Percentiles rank a stretch among this genome's conserved stretches.
phyloP scores from a whole-genome alignment of 2,888 invertebrate species.

The Agrochola circellaris region DNA sequence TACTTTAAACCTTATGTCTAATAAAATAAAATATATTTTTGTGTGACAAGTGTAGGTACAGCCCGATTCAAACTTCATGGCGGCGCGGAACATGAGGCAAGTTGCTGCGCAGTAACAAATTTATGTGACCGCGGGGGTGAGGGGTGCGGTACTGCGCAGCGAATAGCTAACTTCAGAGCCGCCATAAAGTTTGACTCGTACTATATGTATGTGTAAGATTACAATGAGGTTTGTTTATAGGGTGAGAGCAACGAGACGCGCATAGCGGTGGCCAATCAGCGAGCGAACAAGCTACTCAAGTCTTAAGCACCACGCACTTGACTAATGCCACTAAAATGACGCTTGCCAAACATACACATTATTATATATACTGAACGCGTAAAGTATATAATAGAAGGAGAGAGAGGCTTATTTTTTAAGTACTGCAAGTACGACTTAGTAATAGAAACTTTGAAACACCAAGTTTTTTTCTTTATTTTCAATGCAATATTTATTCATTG shows the following conservation, averaged over 20 bases:
- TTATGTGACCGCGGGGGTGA: too few species aligned
- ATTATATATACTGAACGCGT: background rate
- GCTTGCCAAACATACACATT: conserved; percentile 42
- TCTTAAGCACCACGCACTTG: conserved; percentile 82
- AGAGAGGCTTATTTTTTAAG: background rate
- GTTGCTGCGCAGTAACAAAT: too few species aligned
- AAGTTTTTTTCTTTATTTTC: background rate
- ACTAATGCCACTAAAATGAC: conserved; percentile 59
- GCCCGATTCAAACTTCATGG: too few species aligned
- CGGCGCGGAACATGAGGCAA: too few species aligned
- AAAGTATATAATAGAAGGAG: background rate
- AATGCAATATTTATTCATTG: background rate
- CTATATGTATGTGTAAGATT: conserved; percentile 20
- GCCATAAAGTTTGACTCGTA: too few species aligned
- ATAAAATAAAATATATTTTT: conserved; percentile 16
- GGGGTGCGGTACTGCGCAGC: too few species aligned
- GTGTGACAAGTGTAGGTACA: conserved; percentile 10
- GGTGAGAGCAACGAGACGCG: conserved; percentile 96
- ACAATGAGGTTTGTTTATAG: conserved; percentile 83
- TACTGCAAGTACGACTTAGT: background rate
- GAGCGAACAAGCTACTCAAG: conserved; percentile 97
- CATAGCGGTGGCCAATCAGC: conserved; percentile 97
- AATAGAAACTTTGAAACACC: background rate
- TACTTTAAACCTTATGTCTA: conserved; percentile 28
- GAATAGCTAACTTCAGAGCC: too few species aligned